Evolutionary conservation across 2,888 invertebrate genomes (phyloP), one percentile per base, ranked within the genome.

Genomic region (Aleiodes alternator): DNA sequence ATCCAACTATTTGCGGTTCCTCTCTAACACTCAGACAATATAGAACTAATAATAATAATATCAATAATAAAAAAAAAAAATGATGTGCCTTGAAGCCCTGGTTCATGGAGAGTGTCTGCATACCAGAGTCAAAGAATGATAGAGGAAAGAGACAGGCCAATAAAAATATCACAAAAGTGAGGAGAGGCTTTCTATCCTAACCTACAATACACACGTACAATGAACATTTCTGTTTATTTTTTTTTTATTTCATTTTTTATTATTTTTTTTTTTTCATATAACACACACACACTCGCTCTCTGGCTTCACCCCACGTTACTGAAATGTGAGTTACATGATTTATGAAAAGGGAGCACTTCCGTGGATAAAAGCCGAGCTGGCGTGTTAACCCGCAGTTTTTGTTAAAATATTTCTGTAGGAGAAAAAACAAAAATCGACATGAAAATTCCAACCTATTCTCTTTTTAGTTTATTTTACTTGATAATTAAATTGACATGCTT

Each of bases 351-450:
- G 43, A 64, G 64, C 64, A 64, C 64, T 64, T 64, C 64, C 64
- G 64, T 64, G 64, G 64, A 64, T 64, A 64, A 64, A 64, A 64
- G 64, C 64, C 64, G 64, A 64, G 64, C 64, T 64, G 64, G 64
- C 64, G 64, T 64, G 64, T 64, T 64, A 64, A 64, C 64, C 64
- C 64, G 43, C 64, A 43, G 43, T 64, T 64, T 64, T 64, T 43
- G 16, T 12, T 64, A 48, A 64, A 64, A 64, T 64, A 64, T 64
- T 64, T 64, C 23, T 48, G 16, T 48, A 48, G 16, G 23, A 43
- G 14, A 11, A 43, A n/a, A 55, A 16, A 16, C 43, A 64, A 64
- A 16, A 38, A 16, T 64, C 12, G 14, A 64, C 64, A 64, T 64
- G 64, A 64, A 23, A 64, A 43, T 48, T 43, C 11, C 43, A 43